phyloP scores from a whole-genome alignment of 2,888 invertebrate genomes.

The Calliscelio sp. region DNA sequence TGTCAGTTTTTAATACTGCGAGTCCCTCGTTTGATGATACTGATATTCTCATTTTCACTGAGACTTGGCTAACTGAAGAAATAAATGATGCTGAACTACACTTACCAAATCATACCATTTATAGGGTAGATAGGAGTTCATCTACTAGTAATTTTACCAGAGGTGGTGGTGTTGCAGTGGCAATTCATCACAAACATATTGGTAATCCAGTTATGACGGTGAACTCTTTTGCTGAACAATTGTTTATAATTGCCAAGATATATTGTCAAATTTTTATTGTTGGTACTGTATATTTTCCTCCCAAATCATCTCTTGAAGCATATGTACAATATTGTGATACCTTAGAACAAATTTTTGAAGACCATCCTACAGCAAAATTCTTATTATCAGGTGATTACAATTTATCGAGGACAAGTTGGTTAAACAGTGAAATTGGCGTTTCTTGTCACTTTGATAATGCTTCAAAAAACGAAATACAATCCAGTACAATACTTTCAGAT shows the following conservation, averaged over 20 bases:
- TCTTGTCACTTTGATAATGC: conserved; percentile 3
- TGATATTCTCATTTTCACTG: conserved; percentile 24
- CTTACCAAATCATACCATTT: neutral
- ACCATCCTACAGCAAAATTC: conserved; percentile 18
- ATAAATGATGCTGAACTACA: conserved; percentile 6
- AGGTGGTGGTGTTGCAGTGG: conserved; percentile 2
- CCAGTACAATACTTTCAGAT: neutral
- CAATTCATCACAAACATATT: neutral
- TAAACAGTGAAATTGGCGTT: neutral
- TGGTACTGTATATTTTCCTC: conserved; percentile 19
- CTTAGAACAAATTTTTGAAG: conserved; percentile 28
- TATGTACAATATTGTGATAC: neutral
- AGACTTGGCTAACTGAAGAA: conserved; percentile 13
- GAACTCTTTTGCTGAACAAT: neutral
- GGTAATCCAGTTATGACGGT: neutral
- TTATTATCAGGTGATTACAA: conserved; percentile 34
- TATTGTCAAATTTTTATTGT: neutral
- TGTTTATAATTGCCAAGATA: neutral
- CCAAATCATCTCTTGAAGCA: neutral
- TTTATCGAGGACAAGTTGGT: neutral
- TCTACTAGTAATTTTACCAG: neutral
- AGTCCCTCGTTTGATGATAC: neutral
- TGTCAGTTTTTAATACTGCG: neutral
- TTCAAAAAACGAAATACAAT: neutral
- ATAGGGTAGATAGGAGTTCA: neutral